Base-by-base conservation (phyloP, 2,888 invertebrate genomes). In the Synergus japonicus region DNA sequence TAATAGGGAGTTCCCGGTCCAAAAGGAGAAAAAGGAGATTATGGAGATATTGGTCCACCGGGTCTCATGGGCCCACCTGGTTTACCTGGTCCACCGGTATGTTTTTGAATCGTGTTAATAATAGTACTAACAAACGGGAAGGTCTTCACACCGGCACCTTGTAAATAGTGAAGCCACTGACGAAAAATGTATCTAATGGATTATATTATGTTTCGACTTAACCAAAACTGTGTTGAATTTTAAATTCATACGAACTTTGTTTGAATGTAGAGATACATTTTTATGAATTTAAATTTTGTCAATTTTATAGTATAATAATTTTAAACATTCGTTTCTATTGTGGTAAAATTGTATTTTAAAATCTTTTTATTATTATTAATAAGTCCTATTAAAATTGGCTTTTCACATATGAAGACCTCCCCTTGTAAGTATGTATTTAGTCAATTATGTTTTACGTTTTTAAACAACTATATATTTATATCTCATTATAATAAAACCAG, bases 11-110 rank as follows among this genome's bases (percentile, higher is more conserved):
- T 95, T 89, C 94, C 95, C 87, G 98, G 98, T 29, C 96, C 96
- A 7, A 97, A 97, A 89, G 98, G 98, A 73, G 96, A 96, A 85
- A 96, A 97, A 89, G 97, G 97, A 78, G 97, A 97, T 90, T 96
- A 96, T 91, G 98, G 98, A 12, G 97, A 97, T 91, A 97, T 98
- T 92, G 98, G 98, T 67, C 97, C 97, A 10, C 97, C 98, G 13
- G 98, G 98, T 81, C 94, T 98, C 89, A 97, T 98, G 95, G 98
- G 98, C 85, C 97, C 98, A 49, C 98, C 98, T 18, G 98, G 98
- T 37, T 90, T 94, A 81, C 94, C 94, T 78, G 94, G 94, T 80
- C 94, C 94, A 82, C 94, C 94, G 88, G 94, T 92, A 88, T 78
- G 91, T 88, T 83, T 80, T 58, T 69, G 76, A 79, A 10, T 43